Evolutionary conservation across 2,888 invertebrate species (phyloP).

Genomic region (Leucoma salicis): DNA sequence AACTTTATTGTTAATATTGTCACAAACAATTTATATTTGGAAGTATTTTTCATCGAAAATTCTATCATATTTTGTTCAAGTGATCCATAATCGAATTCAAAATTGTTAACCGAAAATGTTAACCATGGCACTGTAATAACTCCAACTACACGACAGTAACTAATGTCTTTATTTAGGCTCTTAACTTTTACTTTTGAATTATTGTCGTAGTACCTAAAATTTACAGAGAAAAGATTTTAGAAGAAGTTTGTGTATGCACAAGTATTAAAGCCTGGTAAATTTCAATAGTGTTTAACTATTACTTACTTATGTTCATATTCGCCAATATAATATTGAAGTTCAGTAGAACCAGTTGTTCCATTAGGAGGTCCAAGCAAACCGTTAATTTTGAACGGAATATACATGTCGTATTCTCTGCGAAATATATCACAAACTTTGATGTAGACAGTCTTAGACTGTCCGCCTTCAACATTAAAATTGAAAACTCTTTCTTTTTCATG

Average conservation of each 20-base stretch:
- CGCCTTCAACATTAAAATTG: conserved; percentile 56
- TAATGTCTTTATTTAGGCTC: conserved; percentile 60
- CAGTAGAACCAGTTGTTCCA: conserved; percentile 46
- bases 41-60: conserved; percentile 68
- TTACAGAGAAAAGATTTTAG: background rate
- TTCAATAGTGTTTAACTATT: background rate
- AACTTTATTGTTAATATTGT: conserved; percentile 60
- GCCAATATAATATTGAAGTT: conserved; percentile 58
- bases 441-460: conserved; percentile 61
- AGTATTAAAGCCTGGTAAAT: background rate
- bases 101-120: conserved; percentile 59
- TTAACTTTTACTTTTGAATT: conserved; percentile 62
- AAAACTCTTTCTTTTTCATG: conserved; percentile 60
- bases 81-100: conserved; percentile 56
- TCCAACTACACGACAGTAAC: conserved; percentile 61
- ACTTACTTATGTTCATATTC: conserved; percentile 58
- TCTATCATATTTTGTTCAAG: conserved; percentile 45
- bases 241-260: background rate
- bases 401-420: conserved; percentile 79
- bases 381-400: conserved; percentile 82
- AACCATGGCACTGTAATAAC: conserved; percentile 72
- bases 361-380: conserved; percentile 80
- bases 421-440: conserved; percentile 63
- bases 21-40: conserved; percentile 58
- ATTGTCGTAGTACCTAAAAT: conserved; percentile 62